A percentile compares a stretch with the other conserved stretches of the same genome.
Conservation (phyloP, 2,113 vertebrate species). For the Cichladusa arquata region DNA sequence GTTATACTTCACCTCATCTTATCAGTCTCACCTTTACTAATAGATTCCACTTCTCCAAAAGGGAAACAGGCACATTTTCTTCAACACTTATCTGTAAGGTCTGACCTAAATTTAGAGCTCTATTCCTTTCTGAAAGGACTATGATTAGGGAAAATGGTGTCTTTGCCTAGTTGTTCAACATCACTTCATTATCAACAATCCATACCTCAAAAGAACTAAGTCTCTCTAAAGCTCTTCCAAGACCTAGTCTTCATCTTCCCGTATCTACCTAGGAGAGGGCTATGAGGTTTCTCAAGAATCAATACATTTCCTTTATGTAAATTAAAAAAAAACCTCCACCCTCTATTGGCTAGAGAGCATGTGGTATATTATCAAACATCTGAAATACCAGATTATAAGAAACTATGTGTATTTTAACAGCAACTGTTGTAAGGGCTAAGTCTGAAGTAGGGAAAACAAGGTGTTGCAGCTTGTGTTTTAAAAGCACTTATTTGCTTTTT, state of each 20-base stretch:
- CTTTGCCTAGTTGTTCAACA: not conserved
- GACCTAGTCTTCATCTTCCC: not conserved
- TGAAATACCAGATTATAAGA: not conserved
- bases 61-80: not conserved
- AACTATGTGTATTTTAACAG: not conserved
- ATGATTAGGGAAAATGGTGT: not conserved
- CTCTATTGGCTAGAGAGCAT: not conserved
- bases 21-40: not conserved
- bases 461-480: not conserved
- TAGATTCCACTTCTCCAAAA: not conserved
- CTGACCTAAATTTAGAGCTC: not conserved
- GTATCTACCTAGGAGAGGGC: not conserved
- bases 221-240: not conserved
- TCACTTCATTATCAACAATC: not conserved
- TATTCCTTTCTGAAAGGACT: not conserved
- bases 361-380: not conserved
- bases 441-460: not conserved
- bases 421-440: not conserved
- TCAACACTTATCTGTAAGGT: not conserved
- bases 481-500: not conserved
- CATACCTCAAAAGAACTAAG: not conserved
- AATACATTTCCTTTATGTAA: not conserved
- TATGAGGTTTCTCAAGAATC: not conserved
- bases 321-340: fast-evolving
- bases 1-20: not conserved